Evolutionary conservation across 2,113 vertebrate genomes (phyloP), one percentile per base, ranked within the genome.

Genomic region (Pampusana beccarii): DNA sequence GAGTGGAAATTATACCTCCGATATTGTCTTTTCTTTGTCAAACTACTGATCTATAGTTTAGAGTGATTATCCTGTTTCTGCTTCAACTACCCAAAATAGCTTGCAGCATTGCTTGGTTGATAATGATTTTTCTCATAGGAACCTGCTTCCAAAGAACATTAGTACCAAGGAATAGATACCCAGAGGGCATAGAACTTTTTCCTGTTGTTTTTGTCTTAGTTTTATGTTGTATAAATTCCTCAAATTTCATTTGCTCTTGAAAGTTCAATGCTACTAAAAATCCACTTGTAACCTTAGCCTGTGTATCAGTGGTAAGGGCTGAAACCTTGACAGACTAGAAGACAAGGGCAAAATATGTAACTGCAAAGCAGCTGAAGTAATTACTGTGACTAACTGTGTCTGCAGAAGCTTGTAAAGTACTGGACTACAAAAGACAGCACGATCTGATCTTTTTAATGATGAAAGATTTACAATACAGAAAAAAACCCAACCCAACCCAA

Each of bases 71-170:
- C 61, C 34, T 71, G 65, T 96, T 96, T 97, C 90, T 93, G 11
- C 87, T 73, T 93, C 85, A 93, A 86, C 82, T 85, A 92, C 56
- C 65, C 40, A 80, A 94, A 97, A 92, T 51, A 96, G 81, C 78
- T 86, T 80, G 36, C 38, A 95, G 93, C 54, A 1, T 28, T 87
- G 46, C 64, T 79, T 65, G 24, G 44, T 23, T 87, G 81, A 94
- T 92, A 97, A 95, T 86, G 84, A 95, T 88, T 94, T 95, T 96
- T 88, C 86, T 94, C 77, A 89, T 11, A 89, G 58, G 80, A 96
- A 86, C 26, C 58, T 93, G 66, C 33, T 95, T 80, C 72, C 23
- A 54, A 95, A 61, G 53, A 77, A 77, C 69, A 90, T 92, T 93
- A 93, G 74, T 57, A 85, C 4, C 69, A 50, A 93, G 75, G 84